Conservation (phyloP, 2,797 vertebrate genomes). For the Ibycter americanus region DNA sequence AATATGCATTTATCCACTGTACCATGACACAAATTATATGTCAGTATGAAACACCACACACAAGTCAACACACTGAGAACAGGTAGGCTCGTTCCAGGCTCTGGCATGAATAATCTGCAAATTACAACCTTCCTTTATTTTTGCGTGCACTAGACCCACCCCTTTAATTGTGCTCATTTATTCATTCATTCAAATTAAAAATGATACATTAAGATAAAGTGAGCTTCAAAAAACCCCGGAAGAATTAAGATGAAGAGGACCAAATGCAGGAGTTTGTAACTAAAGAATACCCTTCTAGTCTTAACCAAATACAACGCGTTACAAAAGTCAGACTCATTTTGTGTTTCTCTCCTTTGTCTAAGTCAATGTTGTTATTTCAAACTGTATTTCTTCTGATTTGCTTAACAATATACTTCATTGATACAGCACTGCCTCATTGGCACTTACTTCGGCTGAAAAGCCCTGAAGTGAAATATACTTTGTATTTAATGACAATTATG, state of each 20-base stretch:
- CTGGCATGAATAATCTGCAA: conserved; percentile 2
- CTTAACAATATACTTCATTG: neutral
- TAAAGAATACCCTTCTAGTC: neutral
- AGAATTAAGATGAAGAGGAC: neutral
- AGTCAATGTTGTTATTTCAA: neutral
- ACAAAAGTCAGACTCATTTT: neutral
- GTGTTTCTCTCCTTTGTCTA: neutral
- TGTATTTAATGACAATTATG: neutral
- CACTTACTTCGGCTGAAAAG: neutral
- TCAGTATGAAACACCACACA: neutral
- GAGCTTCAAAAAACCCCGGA: neutral
- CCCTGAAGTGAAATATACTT: neutral
- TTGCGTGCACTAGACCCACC: neutral
- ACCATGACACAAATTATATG: neutral
- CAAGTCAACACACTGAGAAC: neutral
- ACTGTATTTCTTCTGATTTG: neutral
- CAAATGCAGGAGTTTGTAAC: neutral
- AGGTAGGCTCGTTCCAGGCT: conserved; percentile 15
- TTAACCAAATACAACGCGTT: neutral
- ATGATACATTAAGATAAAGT: neutral
- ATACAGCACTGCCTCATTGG: neutral
- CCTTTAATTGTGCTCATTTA: conserved; percentile 32
- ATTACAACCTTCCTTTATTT: conserved; percentile 7
- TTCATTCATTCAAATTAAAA: conserved; percentile 14
- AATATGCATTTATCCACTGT: conserved; percentile 4